These are phyloP conservation scores for Cossypha caffra DNA, from an alignment of 2,797 vertebrate genomes.

Conservation along the genomic window DNA sequence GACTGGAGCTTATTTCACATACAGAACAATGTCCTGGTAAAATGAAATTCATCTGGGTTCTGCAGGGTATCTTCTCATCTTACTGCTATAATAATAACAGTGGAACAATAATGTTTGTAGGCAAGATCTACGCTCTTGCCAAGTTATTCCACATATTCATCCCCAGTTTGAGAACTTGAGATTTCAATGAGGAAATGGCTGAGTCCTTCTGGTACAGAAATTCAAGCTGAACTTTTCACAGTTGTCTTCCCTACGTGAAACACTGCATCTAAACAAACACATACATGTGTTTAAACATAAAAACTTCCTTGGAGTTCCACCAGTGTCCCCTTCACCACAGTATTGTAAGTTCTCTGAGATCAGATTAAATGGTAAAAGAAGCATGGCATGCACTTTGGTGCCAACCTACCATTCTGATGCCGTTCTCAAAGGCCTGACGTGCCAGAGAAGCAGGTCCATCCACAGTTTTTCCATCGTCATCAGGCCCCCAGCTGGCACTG, in stretches of 20 bases:
- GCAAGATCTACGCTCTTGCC: neutral
- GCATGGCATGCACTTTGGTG: neutral
- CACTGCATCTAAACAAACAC: neutral
- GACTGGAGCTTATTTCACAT: neutral
- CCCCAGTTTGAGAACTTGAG: neutral
- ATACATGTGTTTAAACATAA: neutral
- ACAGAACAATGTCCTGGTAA: neutral
- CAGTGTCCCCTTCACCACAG: neutral
- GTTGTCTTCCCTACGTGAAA: neutral
- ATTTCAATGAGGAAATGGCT: neutral
- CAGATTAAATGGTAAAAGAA: neutral
- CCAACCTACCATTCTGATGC: constrained; percentile 90
- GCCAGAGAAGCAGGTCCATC: constrained; percentile 96
- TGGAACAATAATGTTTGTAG: neutral
- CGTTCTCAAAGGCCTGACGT: constrained; percentile 95
- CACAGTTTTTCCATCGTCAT: constrained; percentile 97
- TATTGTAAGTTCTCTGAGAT: neutral
- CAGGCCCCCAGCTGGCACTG: constrained; percentile 97
- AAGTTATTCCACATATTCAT: neutral
- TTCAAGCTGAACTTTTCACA: neutral
- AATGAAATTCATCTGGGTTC: neutral
- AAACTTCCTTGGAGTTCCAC: neutral
- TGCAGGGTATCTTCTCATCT: neutral
- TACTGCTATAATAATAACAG: neutral
- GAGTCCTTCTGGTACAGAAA: neutral